Evolutionary conservation across 2,113 vertebrate genomes (phyloP).

Genomic region (Clarias batrachus): DNA sequence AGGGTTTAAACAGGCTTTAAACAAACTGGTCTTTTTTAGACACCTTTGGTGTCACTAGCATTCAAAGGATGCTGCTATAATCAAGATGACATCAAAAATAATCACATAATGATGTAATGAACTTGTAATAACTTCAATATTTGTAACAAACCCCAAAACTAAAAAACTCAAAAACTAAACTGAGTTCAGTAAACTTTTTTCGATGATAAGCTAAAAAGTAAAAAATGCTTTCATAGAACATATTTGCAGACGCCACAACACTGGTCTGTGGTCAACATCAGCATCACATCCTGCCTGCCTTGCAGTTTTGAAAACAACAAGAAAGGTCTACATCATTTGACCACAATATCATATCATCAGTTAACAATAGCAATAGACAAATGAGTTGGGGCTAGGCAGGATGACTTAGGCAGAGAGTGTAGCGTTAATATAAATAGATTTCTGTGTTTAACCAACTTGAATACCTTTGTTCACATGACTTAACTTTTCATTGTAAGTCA

Average conservation of each 20-base stretch:
- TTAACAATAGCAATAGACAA: background rate
- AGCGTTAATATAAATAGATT: too few relatives aligned
- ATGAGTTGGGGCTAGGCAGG: background rate
- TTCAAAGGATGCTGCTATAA: background rate
- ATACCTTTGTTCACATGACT: too few relatives aligned
- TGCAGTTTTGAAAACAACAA: constrained; percentile 14
- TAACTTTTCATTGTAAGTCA: too few relatives aligned
- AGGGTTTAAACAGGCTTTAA: background rate
- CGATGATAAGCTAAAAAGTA: constrained; percentile 33
- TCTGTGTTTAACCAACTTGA: too few relatives aligned
- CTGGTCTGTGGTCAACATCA: constrained; percentile 53
- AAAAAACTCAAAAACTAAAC: background rate
- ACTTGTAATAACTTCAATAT: background rate
- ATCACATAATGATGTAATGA: background rate
- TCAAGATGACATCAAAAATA: background rate
- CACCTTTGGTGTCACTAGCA: background rate
- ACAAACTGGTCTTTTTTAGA: background rate
- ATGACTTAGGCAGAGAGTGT: too few relatives aligned
- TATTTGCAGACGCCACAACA: constrained; percentile 25
- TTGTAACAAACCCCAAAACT: background rate
- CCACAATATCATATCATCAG: constrained; percentile 13
- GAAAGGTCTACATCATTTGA: background rate
- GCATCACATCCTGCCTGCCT: constrained; percentile 58
- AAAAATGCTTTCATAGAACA: constrained; percentile 34
- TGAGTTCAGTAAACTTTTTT: constrained; percentile 26